Conservation (phyloP, 1,140 invertebrate species). For the Drosophila dunni region DNA sequence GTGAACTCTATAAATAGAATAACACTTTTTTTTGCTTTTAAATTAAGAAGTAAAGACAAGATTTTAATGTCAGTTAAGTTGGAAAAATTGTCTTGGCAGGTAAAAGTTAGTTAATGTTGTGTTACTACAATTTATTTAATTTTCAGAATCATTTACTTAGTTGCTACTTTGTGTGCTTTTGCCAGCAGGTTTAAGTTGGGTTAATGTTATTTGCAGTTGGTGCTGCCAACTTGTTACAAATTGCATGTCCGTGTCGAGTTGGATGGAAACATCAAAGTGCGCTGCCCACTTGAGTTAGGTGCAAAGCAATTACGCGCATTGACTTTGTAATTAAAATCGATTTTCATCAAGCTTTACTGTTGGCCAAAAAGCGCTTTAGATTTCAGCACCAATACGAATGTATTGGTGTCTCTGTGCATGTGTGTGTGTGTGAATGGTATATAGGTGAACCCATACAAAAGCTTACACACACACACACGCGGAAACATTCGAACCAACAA, state of each 20-base stretch:
- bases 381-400: constrained; percentile 22
- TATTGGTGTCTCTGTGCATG: not conserved
- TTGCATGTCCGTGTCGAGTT: constrained; percentile 29
- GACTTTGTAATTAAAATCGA: constrained; percentile 83
- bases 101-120: too few species aligned
- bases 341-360: constrained; percentile 76
- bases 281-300: constrained; percentile 72
- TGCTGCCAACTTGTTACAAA: constrained; percentile 35
- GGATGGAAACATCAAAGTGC: constrained; percentile 63
- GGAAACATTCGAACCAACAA: constrained; percentile 46
- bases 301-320: constrained; percentile 80
- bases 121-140: not conserved
- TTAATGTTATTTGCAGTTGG: constrained; percentile 23
- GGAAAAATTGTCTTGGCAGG: too few species aligned
- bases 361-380: constrained; percentile 63
- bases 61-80: too few species aligned
- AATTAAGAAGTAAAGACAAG: too few species aligned
- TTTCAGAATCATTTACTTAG: not conserved
- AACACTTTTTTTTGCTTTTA: too few species aligned
- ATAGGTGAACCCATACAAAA: constrained; percentile 5
- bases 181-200: not conserved
- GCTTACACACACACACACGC: constrained; percentile 34
- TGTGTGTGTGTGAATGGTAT: not conserved
- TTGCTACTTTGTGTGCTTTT: not conserved
- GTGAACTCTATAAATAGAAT: too few species aligned